Conservation (phyloP, 2,113 vertebrate species). For the Dascyllus trimaculatus region DNA sequence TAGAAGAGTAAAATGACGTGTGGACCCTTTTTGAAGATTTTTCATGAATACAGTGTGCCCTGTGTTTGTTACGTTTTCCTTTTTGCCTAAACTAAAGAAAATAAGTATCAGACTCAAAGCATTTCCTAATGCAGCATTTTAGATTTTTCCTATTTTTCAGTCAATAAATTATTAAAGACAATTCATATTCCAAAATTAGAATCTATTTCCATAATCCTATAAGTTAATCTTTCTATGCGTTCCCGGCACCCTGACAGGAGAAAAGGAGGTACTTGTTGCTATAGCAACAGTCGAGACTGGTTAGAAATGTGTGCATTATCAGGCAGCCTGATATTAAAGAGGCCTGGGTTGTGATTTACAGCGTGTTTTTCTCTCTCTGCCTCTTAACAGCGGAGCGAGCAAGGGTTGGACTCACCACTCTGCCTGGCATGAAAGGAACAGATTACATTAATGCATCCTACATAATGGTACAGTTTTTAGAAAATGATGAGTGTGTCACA, state of each 20-base stretch:
- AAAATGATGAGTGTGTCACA: slow-evolving; percentile 10
- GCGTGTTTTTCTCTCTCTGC: slow-evolving; percentile 59
- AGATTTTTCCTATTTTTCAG: slow-evolving; percentile 23
- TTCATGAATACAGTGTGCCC: not conserved
- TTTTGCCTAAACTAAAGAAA: not conserved
- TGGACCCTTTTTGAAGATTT: no score
- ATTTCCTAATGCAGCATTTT: slow-evolving; percentile 8
- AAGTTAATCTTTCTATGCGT: slow-evolving; percentile 69
- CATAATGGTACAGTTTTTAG: slow-evolving; percentile 92
- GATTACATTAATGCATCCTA: slow-evolving; percentile 99
- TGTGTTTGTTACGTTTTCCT: not conserved
- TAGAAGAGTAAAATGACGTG: not conserved
- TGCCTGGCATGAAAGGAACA: slow-evolving; percentile 98
- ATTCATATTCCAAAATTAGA: slow-evolving; percentile 67
- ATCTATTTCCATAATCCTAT: slow-evolving; percentile 74
- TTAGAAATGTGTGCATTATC: slow-evolving; percentile 76
- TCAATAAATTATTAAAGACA: slow-evolving; percentile 53
- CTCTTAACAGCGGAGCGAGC: slow-evolving; percentile 91
- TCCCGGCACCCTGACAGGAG: slow-evolving; percentile 30
- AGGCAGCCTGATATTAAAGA: slow-evolving; percentile 57
- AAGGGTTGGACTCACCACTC: slow-evolving; percentile 93
- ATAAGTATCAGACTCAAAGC: not conserved
- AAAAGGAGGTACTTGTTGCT: slow-evolving; percentile 70
- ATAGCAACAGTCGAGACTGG: slow-evolving; percentile 70
- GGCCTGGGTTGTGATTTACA: slow-evolving; percentile 55